Base-by-base conservation (phyloP, 2,113 vertebrate species). In the Erpornis zantholeuca region DNA sequence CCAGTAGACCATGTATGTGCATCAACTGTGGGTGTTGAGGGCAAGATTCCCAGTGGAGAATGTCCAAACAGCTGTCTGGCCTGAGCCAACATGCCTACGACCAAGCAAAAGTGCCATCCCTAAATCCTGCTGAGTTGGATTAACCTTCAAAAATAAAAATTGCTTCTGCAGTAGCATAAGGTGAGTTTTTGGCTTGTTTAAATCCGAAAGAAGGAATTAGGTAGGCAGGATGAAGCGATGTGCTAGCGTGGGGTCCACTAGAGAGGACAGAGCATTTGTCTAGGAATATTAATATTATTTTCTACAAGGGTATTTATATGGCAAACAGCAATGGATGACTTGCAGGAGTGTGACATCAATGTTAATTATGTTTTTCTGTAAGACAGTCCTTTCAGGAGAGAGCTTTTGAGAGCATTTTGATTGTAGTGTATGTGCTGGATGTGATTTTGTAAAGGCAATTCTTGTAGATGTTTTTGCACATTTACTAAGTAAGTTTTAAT, bases 1-100 rank as follows among this genome's bases (percentile, higher is more conserved):
- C 98, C 98, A 98, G 98, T 97, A 98, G 98, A 98, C 98, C 98
- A 98, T 98, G 98, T 98, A 98, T 98, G 98, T 98, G 98, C 97
- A 98, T 98, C 98, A 98, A 97, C 94, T 97, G 97, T 98, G 98
- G 98, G 98, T 98, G 98, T 98, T 98, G 97, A 98, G 98, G 98
- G 98, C 98, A 98, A 97, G 97, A 98, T 98, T 98, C 98, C 98
- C 97, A 98, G 97, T 98, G 98, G 98, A 98, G 96, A 98, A 94
- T 98, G 98, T 98, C 98, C 98, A 98, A 98, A 98, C 98, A 98
- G 98, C 98, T 98, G 98, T 98, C 98, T 98, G 98, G 98, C 97
- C 97, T 97, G 97, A 98, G 98, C 98, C 98, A 98, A 98, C 97
- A 97, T 97, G 97, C 98, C 98, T 97, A 98, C 97, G 56, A 98